Conservation (phyloP, 2,113 vertebrate genomes). For the Abramis brama region DNA sequence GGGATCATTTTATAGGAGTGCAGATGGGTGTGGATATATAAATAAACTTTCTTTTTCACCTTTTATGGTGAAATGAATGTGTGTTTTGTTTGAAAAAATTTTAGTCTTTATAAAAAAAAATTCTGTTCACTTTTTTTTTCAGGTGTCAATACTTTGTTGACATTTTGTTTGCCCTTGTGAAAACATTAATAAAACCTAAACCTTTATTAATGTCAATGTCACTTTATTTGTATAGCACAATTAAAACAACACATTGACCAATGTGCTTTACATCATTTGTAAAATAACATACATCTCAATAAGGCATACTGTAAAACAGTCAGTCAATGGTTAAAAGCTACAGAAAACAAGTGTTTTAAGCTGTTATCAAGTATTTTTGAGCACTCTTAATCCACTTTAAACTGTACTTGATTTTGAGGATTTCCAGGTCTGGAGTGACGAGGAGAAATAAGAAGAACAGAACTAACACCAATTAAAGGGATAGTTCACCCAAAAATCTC, state of each 20-base stretch:
- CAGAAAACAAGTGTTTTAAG: too few relatives aligned
- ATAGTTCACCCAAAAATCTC: too few relatives aligned
- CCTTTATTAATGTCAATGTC: neutral
- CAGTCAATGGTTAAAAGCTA: too few relatives aligned
- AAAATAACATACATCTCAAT: too few relatives aligned
- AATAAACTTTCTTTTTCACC: neutral
- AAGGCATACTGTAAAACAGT: too few relatives aligned
- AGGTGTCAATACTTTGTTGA: neutral
- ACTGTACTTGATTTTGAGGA: neutral
- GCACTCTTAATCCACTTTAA: conserved; percentile 6
- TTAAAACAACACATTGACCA: too few relatives aligned
- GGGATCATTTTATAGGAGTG: neutral
- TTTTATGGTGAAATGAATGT: neutral
- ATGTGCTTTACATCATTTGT: too few relatives aligned
- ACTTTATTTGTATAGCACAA: too few relatives aligned
- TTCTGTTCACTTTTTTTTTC: neutral
- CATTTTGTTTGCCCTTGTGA: conserved; percentile 3
- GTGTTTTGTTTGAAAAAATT: conserved; percentile 1
- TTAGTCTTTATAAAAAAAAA: neutral
- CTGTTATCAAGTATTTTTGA: neutral
- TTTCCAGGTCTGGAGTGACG: neutral
- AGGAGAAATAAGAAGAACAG: neutral
- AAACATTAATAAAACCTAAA: conserved; percentile 11
- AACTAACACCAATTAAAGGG: neutral
- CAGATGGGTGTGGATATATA: neutral